Evolutionary conservation across 1,140 invertebrate genomes (phyloP), one percentile per base, ranked within the genome.

Genomic region (Lutraria rhynchaena): DNA sequence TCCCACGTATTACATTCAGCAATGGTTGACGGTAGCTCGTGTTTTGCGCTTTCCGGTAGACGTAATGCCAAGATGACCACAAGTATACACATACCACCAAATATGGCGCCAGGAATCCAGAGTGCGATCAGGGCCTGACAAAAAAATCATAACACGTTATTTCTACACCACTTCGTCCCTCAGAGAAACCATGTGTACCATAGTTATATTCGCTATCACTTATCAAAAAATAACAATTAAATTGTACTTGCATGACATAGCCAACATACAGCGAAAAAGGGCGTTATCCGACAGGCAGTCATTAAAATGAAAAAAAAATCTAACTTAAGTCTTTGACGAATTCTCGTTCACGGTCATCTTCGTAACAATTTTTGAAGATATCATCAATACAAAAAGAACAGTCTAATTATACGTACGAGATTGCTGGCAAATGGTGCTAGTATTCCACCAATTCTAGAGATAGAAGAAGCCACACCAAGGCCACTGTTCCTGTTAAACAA

Each of bases 401-500:
- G n/a, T n/a, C n/a, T n/a, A n/a, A n/a, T n/a, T n/a, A 5, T 29
- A 37, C 65, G 71, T 71, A 84, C 83, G 65, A 84, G 37, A 29
- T 71, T 53, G 11, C 51, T 75, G 37, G 82, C 61, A 70, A 87
- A 87, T 1, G 86, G 86, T 51, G 86, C 73, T n/a, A 87, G 31
- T 27, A 83, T 73, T 0, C 86, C 82, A 27, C 86, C 86, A 33
- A 83, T 61, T 53, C 86, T 29, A n/a, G 74, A 80, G 31, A 82
- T 70, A 44, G 81, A 71, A 11, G 86, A 87, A 2, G 86, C 61
- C n/a, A 78, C 71, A 0, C 86, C 86, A 24, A 85, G 80, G 22
- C 83, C 86, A 65, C 75, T 73, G 65, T 82, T 87, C 55, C 83
- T 87, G 75, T n/a, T n/a, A n/a, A n/a, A n/a, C n/a, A n/a, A n/a